Evolutionary conservation across 2,113 vertebrate species (phyloP).

Genomic region (Nycticryphes semicollaris): DNA sequence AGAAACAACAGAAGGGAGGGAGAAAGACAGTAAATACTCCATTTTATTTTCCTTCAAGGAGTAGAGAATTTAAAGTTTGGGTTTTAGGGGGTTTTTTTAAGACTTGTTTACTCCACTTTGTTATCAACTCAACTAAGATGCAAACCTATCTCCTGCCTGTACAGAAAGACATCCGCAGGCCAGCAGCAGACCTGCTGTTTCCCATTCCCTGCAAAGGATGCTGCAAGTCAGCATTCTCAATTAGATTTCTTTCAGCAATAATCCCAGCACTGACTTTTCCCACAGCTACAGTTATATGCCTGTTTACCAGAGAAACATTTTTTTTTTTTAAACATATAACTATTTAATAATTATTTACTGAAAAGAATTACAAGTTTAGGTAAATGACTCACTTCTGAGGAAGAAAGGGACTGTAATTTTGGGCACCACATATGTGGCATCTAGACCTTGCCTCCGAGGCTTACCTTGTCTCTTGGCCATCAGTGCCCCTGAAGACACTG

Average conservation of each 20-base stretch:
- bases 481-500: neutral
- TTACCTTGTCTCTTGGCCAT: neutral
- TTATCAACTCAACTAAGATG: conserved; percentile 12
- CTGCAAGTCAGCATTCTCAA: neutral
- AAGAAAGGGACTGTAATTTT: neutral
- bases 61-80: neutral
- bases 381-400: neutral
- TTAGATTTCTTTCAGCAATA: conserved; percentile 5
- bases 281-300: neutral
- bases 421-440: neutral
- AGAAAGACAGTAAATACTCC: neutral
- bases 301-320: neutral
- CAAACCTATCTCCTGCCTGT: neutral
- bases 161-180: neutral
- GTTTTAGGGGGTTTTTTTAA: neutral
- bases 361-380: neutral
- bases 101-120: conserved; percentile 16
- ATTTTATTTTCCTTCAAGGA: conserved; percentile 24
- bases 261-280: neutral
- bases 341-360: neutral
- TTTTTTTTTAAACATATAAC: neutral
- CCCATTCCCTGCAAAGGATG: conserved; percentile 2
- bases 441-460: neutral
- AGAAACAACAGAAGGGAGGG: neutral
- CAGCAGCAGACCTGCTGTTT: conserved; percentile 5